Base-by-base conservation (phyloP, 2,797 vertebrate species). In the Protosalanx chinensis region DNA sequence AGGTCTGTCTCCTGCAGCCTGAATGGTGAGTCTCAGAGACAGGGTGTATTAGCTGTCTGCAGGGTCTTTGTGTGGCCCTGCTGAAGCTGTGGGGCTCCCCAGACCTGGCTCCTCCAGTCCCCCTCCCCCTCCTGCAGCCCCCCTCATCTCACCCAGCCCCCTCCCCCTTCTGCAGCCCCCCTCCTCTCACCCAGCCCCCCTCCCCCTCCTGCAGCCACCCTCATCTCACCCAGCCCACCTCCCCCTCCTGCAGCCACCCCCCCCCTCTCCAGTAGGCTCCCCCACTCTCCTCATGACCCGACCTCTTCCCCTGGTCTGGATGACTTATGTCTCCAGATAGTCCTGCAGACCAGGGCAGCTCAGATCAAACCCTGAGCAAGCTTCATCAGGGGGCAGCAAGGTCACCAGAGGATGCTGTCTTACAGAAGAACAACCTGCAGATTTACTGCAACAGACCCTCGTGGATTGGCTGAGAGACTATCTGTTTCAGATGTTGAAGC, bases 251-350 rank as follows among this genome's bases (percentile, higher is more conserved):
- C 23, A 27, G 23, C 23, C 23, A n/a, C n/a, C n/a, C n/a, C n/a
- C n/a, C n/a, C n/a, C n/a, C n/a, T n/a, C n/a, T n/a, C n/a, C n/a
- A n/a, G n/a, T n/a, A n/a, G n/a, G n/a, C 27, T 58, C 90, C 80
- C 77, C 84, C 75, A 76, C 66, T 68, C 76, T 77, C 91, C 93
- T 88, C 82, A 75, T 41, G 90, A 91, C 79, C 85, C 92, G 91
- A 93, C 92, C 92, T 93, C 90, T 92, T 82, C 83, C 89, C 89
- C 89, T 81, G 74, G 82, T 88, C 88, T 89, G 92, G 93, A 91
- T 56, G 51, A 56, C 51, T 46, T 46, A 46, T 3, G 8, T 20
- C 27, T 29, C 10, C 58, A 60, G 58, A 64, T 20, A n/a, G 61
- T 41, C 75, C 73, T 12, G 77, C n/a, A 79, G n/a, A 84, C 76